Percentiles rank a stretch among this genome's conserved stretches.
Evolutionary conservation across 30 jellyfish, hydroid and myxozoan genomes (phyloP).

Genomic region (Pseudorhiza aurosa): DNA sequence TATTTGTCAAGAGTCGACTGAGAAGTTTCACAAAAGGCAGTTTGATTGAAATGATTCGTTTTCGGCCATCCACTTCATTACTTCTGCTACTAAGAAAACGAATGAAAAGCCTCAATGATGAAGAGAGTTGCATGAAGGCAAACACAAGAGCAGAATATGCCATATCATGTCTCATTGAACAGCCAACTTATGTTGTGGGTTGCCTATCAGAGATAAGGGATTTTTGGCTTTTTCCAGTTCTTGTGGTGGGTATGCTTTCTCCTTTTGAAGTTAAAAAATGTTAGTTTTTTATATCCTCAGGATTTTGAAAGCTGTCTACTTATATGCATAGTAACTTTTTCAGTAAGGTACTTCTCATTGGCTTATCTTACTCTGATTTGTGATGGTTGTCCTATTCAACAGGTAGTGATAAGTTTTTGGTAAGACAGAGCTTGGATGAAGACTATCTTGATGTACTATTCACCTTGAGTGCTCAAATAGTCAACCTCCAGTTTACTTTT

Average conservation of each 20-base stretch:
- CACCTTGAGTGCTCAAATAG: too few species aligned
- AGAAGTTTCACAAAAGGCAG: slow-evolving; percentile 32
- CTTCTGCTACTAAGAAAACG: slow-evolving; percentile 31
- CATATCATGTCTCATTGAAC: slow-evolving; percentile 11
- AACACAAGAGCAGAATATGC: slow-evolving; percentile 28
- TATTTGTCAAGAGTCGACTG: slow-evolving; percentile 13
- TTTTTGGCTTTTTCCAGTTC: slow-evolving; percentile 73
- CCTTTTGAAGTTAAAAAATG: too few species aligned
- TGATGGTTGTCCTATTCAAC: too few species aligned
- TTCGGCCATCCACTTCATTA: slow-evolving; percentile 53
- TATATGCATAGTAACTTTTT: too few species aligned
- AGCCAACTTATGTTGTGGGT: slow-evolving; percentile 54
- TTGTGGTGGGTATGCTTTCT: slow-evolving; percentile 72
- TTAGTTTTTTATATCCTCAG: too few species aligned
- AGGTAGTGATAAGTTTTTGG: too few species aligned
- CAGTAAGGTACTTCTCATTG: too few species aligned
- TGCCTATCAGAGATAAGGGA: slow-evolving; percentile 49
- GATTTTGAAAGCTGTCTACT: too few species aligned
- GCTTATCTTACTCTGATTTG: too few species aligned
- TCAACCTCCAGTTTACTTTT: too few species aligned
- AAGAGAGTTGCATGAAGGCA: background rate
- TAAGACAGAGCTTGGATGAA: too few species aligned
- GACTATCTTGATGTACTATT: too few species aligned
- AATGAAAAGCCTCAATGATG: background rate
- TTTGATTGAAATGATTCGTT: slow-evolving; percentile 33